These are phyloP conservation scores for Oreohelix idahoensis DNA, from an alignment of 1,140 invertebrate species.

Conservation along the genomic window DNA sequence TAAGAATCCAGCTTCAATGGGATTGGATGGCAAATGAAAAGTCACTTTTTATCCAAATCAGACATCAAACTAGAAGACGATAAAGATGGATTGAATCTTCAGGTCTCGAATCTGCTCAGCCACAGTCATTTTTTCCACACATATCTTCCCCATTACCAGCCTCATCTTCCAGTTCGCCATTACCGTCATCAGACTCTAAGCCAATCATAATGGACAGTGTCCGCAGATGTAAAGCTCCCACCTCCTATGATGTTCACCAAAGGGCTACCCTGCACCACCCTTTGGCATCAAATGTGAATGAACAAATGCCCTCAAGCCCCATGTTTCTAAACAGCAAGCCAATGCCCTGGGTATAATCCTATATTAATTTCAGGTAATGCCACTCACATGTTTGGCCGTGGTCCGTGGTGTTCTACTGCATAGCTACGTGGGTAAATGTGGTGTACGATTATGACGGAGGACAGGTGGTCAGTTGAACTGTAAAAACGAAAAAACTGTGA, in stretches of 20 bases:
- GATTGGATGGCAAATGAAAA: background rate
- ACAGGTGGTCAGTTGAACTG: no score
- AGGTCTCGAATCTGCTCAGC: background rate
- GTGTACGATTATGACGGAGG: no score
- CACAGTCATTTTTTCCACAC: slow-evolving; percentile 4
- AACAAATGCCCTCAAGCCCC: slow-evolving; percentile 51
- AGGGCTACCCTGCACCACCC: slow-evolving; percentile 37
- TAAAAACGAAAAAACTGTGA: no score
- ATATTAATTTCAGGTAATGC: background rate
- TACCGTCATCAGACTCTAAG: slow-evolving; percentile 17
- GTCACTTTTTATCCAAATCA: slow-evolving; percentile 22
- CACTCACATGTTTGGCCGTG: no score
- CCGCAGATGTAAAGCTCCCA: background rate
- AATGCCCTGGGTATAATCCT: slow-evolving; percentile 42
- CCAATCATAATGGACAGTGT: slow-evolving; percentile 31
- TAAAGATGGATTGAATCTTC: background rate
- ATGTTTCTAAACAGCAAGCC: slow-evolving; percentile 41
- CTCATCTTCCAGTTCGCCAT: slow-evolving; percentile 1
- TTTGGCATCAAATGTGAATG: slow-evolving; percentile 50
- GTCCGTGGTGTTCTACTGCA: no score
- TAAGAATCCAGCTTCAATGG: slow-evolving; percentile 1
- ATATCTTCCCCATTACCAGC: background rate
- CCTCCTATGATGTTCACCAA: background rate
- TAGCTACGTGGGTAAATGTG: no score
- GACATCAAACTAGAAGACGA: background rate